Conservation (phyloP, 2,888 invertebrate genomes). For the Blera fallax region DNA sequence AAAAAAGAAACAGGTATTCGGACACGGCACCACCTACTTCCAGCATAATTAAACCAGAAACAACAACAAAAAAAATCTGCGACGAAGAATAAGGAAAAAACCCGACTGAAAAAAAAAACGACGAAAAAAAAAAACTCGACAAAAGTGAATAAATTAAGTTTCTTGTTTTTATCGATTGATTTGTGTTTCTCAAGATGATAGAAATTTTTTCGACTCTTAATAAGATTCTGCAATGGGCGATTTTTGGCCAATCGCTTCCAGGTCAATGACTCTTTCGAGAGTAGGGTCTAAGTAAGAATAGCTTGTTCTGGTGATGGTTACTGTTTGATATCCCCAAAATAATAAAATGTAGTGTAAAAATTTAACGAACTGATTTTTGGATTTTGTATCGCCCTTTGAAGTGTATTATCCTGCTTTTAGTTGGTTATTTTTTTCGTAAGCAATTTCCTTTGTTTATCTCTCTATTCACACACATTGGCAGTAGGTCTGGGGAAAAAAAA, state of each 20-base stretch:
- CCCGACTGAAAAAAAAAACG: constrained; percentile 53
- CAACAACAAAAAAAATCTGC: constrained; percentile 64
- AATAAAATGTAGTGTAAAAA: neutral
- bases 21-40: constrained; percentile 72
- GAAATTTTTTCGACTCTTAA: constrained; percentile 60
- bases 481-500: constrained; percentile 10
- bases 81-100: constrained; percentile 72
- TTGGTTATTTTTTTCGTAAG: neutral
- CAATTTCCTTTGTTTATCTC: constrained; percentile 45
- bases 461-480: constrained; percentile 15
- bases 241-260: constrained; percentile 58
- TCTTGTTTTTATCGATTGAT: constrained; percentile 70
- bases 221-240: constrained; percentile 64
- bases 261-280: constrained; percentile 57
- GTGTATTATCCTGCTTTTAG: neutral
- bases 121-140: constrained; percentile 59
- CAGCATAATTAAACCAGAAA: constrained; percentile 71
- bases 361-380: neutral
- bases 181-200: constrained; percentile 62
- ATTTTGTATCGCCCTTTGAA: neutral
- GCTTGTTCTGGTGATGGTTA: neutral
- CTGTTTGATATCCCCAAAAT: neutral
- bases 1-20: constrained; percentile 68
- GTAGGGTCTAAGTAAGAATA: constrained; percentile 12
- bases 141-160: constrained; percentile 69